Conservation (phyloP, 1,140 invertebrate genomes). For the Drosophila pandora region DNA sequence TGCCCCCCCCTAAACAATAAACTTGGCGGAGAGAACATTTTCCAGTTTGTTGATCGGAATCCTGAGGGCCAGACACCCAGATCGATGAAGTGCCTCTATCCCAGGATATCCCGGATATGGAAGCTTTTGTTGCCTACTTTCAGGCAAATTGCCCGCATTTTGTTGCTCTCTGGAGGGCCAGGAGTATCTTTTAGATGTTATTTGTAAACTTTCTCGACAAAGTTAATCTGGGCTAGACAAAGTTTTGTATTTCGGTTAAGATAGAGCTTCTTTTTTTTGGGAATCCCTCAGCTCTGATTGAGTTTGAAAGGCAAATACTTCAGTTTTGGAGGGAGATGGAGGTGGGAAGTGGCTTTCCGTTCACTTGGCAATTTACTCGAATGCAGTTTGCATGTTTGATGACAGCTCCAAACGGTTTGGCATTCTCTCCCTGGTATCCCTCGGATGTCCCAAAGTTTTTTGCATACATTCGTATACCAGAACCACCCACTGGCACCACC, state of each 20-base stretch:
- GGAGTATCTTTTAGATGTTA: slow-evolving; percentile 38
- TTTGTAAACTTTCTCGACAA: slow-evolving; percentile 45
- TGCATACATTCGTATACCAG: slow-evolving; percentile 7
- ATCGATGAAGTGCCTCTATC: slow-evolving; percentile 25
- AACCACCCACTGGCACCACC: neutral
- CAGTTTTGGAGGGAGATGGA: neutral
- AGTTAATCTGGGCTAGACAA: slow-evolving; percentile 47
- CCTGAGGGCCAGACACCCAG: slow-evolving; percentile 22
- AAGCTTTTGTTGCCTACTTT: slow-evolving; percentile 13
- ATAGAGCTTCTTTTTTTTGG: neutral
- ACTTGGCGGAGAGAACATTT: slow-evolving; percentile 64
- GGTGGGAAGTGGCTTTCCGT: slow-evolving; percentile 1
- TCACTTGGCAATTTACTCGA: slow-evolving; percentile 51
- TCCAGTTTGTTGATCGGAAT: slow-evolving; percentile 43
- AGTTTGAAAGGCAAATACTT: slow-evolving; percentile 45
- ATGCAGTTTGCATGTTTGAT: slow-evolving; percentile 62
- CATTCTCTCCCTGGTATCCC: neutral
- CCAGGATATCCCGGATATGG: slow-evolving; percentile 19
- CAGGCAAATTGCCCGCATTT: slow-evolving; percentile 53
- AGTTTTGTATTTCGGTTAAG: slow-evolving; percentile 41
- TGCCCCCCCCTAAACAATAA: slow-evolving; percentile 57
- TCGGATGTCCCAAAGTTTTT: slow-evolving; percentile 27
- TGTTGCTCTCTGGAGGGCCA: slow-evolving; percentile 44
- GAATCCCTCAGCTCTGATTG: slow-evolving; percentile 10
- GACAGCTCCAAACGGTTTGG: slow-evolving; percentile 40